phyloP scores from a whole-genome alignment of 2,888 invertebrate species.

The Eurois occulta region DNA sequence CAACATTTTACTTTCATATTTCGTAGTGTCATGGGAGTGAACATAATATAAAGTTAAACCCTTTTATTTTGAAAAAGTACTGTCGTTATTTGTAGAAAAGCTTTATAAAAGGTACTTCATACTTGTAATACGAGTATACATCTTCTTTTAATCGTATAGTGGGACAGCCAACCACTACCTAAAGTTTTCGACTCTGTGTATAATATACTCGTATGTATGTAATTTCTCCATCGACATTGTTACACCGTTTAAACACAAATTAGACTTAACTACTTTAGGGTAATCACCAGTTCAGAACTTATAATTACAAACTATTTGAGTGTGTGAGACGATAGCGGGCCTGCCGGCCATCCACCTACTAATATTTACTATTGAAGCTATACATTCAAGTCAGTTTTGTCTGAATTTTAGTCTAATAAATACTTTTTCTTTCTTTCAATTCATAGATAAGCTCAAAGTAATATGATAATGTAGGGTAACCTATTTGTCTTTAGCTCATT shows the following conservation, averaged over 20 bases:
- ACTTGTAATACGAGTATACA: background rate
- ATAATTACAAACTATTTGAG: conserved; percentile 62
- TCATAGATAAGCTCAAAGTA: conserved; percentile 22
- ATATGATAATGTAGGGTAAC: background rate
- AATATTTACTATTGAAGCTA: conserved; percentile 20
- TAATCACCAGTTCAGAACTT: conserved; percentile 63
- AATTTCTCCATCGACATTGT: conserved; percentile 56
- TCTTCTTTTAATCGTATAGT: background rate
- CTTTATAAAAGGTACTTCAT: background rate
- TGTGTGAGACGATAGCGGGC: conserved; percentile 34
- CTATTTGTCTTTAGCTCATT: conserved; percentile 1
- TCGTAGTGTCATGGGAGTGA: too few relatives aligned
- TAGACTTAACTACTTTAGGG: conserved; percentile 58
- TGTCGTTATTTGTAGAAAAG: conserved; percentile 7
- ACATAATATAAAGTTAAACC: background rate
- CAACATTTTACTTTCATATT: conserved; percentile 25
- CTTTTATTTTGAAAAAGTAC: background rate
- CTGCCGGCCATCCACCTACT: conserved; percentile 15
- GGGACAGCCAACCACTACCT: background rate
- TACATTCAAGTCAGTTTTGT: conserved; percentile 4
- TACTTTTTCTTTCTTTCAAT: background rate
- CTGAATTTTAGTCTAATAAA: background rate
- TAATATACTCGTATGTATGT: conserved; percentile 38
- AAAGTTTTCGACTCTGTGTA: conserved; percentile 17
- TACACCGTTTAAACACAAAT: conserved; percentile 61